These are phyloP conservation scores for Adelognathus sp. DNA, from an alignment of 2,888 invertebrate genomes.

Conservation along the genomic window DNA sequence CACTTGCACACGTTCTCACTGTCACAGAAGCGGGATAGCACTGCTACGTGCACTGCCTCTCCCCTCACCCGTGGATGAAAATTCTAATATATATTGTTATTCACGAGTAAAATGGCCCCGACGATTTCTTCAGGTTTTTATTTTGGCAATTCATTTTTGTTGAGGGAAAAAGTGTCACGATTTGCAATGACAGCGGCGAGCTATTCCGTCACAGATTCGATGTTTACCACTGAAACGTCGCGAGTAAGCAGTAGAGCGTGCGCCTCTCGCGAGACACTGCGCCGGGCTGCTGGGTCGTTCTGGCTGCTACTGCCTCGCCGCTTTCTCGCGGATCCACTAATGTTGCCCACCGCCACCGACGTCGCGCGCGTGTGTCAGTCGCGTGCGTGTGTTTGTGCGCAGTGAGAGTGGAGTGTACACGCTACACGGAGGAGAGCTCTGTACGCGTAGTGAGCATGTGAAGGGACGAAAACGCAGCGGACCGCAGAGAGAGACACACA, in stretches of 20 bases:
- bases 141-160: background rate
- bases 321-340: slow-evolving; percentile 52
- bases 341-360: slow-evolving; percentile 47
- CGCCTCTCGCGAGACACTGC: slow-evolving; percentile 42
- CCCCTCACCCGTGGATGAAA: background rate
- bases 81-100: background rate
- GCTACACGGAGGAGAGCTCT: slow-evolving; percentile 18
- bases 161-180: background rate
- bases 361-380: slow-evolving; percentile 52
- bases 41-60: background rate
- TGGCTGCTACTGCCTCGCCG: slow-evolving; percentile 60
- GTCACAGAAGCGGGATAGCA: background rate
- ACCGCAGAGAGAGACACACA: slow-evolving; percentile 41
- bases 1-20: slow-evolving; percentile 14
- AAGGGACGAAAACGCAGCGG: slow-evolving; percentile 52
- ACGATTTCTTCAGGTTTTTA: background rate
- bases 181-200: slow-evolving; percentile 22
- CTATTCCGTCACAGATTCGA: slow-evolving; percentile 58
- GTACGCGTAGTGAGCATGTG: slow-evolving; percentile 29
- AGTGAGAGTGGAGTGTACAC: slow-evolving; percentile 27
- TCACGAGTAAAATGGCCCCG: background rate
- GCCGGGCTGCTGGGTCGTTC: slow-evolving; percentile 36
- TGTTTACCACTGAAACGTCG: slow-evolving; percentile 71
- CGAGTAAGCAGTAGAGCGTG: background rate
- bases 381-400: too few species aligned